Percentiles rank a stretch among this genome's conserved stretches.
phyloP scores from a whole-genome alignment of 2,113 vertebrate genomes.

The Phaethornis superciliosus region DNA sequence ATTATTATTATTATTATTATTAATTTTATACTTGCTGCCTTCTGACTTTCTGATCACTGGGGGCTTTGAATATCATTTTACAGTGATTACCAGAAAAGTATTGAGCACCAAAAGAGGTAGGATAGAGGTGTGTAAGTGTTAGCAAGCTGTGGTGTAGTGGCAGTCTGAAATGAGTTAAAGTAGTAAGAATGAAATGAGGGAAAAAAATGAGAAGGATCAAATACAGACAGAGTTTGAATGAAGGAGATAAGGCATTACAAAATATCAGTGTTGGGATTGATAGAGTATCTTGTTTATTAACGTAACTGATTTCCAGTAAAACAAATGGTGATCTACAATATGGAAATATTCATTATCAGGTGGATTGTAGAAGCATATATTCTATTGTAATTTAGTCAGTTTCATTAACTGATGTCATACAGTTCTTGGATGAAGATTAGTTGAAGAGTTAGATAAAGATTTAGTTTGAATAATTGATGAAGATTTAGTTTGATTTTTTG shows the following conservation, averaged over 20 bases:
- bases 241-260: not conserved
- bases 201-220: not conserved
- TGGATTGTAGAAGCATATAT: not conserved
- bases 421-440: no score
- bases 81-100: not conserved
- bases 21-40: not conserved
- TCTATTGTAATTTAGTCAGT: not conserved
- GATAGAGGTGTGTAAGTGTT: not conserved
- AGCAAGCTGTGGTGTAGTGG: not conserved
- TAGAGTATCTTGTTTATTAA: not conserved
- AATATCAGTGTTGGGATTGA: not conserved
- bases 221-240: not conserved
- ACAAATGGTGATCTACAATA: not conserved
- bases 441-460: no score
- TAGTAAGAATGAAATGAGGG: not conserved
- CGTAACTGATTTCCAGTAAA: not conserved
- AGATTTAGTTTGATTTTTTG: no score
- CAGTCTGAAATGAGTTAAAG: not conserved
- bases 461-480: no score
- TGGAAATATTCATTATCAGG: not conserved
- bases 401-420: not conserved
- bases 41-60: not conserved
- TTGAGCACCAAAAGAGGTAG: not conserved
- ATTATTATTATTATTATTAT: not conserved
- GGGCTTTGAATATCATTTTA: not conserved